Conservation (phyloP, 2,888 invertebrate genomes). For the Pyrocoelia pectoralis region DNA sequence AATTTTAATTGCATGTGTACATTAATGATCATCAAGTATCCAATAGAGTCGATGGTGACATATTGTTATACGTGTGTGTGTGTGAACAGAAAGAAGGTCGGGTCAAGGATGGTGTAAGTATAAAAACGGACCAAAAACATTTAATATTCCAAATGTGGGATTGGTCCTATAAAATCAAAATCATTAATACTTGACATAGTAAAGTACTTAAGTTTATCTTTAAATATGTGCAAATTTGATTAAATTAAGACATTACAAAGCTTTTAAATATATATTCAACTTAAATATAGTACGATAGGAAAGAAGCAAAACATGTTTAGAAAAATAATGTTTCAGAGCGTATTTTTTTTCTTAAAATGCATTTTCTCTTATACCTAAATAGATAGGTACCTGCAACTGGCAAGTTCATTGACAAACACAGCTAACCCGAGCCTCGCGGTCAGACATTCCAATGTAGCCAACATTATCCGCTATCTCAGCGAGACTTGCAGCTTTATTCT, state of each 20-base stretch:
- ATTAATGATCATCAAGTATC: too few relatives aligned
- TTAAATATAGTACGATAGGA: background rate
- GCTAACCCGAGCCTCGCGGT: conserved; percentile 43
- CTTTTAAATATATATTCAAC: background rate
- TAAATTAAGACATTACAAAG: conserved; percentile 10
- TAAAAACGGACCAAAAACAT: background rate
- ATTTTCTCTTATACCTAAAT: conserved; percentile 22
- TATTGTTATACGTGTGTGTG: background rate
- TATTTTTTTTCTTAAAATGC: conserved; percentile 18
- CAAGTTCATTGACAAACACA: conserved; percentile 49
- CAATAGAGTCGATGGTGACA: background rate
- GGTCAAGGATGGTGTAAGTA: background rate
- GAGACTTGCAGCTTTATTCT: conserved; percentile 26
- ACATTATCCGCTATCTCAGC: conserved; percentile 41
- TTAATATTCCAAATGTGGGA: conserved; percentile 9
- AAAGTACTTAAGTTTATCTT: conserved; percentile 4
- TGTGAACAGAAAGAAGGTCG: background rate
- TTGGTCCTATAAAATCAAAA: background rate
- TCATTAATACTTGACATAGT: conserved; percentile 7
- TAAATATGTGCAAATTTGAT: conserved; percentile 10
- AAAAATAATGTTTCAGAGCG: background rate
- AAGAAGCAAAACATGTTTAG: background rate
- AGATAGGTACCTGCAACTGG: conserved; percentile 28
- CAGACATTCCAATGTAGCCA: conserved; percentile 45
- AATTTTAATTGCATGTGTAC: too few relatives aligned